Conservation (phyloP, 2,888 invertebrate species). For the Adineta ricciae region DNA sequence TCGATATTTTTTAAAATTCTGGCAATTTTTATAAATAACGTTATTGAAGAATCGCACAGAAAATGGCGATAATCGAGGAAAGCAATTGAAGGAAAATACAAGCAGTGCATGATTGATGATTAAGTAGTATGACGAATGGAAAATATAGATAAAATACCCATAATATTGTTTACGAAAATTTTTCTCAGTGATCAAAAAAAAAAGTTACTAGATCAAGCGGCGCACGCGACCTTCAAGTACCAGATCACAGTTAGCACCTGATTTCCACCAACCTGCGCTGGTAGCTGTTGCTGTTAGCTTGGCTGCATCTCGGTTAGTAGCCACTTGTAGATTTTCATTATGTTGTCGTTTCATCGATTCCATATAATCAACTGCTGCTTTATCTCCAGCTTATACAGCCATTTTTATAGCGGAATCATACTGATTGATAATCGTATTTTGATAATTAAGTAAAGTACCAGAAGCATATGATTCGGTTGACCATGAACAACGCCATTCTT, state of each 20-base stretch:
- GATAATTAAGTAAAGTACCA: not conserved
- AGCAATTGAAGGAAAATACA: too few species aligned
- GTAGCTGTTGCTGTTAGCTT: not conserved
- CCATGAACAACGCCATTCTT: not conserved
- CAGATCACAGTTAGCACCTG: not conserved
- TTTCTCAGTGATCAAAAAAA: too few species aligned
- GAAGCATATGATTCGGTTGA: not conserved
- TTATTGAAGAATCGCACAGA: too few species aligned
- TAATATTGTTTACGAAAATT: too few species aligned
- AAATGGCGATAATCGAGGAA: too few species aligned
- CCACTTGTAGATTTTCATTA: not conserved
- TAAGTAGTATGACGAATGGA: too few species aligned
- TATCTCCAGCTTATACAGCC: not conserved
- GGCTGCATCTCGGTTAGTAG: not conserved
- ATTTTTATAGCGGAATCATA: not conserved
- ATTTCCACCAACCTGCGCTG: not conserved
- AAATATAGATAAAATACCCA: too few species aligned
- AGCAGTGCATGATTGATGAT: too few species aligned
- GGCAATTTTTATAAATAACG: too few species aligned
- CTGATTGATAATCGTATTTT: not conserved
- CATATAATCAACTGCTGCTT: not conserved
- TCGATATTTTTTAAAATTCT: too few species aligned
- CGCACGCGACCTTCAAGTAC: not conserved
- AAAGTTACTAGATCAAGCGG: not conserved
- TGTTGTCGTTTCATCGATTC: not conserved